Conservation (phyloP, 2,797 vertebrate species). For the Enteromius paludinosus region DNA sequence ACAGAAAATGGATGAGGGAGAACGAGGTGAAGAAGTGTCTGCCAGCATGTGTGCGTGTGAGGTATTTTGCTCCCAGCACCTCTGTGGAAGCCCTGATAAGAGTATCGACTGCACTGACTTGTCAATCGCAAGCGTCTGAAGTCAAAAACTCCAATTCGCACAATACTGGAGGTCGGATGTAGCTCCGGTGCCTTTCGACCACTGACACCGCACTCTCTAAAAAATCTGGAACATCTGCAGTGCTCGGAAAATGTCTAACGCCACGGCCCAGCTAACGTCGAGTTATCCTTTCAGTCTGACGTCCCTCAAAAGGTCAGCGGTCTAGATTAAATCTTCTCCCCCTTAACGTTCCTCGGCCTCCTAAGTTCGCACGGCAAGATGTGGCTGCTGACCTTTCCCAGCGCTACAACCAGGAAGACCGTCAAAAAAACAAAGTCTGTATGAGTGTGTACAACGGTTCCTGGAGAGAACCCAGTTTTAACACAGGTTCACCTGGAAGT, state of each 20-base stretch:
- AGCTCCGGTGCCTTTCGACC: conserved; percentile 16
- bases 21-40: conserved; percentile 44
- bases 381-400: conserved; percentile 46
- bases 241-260: conserved; percentile 31
- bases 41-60: conserved; percentile 59
- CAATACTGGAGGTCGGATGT: conserved; percentile 45
- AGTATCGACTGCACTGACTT: conserved; percentile 69
- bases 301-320: conserved; percentile 76
- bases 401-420: conserved; percentile 32
- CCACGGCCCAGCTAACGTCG: not conserved
- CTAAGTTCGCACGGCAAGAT: conserved; percentile 30
- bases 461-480: conserved; percentile 23
- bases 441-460: conserved; percentile 19
- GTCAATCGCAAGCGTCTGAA: conserved; percentile 73
- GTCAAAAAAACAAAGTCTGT: conserved; percentile 22
- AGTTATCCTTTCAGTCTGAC: conserved; percentile 26
- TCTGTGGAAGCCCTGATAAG: conserved; percentile 78
- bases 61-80: conserved; percentile 72
- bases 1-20: conserved; percentile 49
- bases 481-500: conserved; percentile 33
- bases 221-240: conserved; percentile 20
- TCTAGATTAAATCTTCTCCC: conserved; percentile 69
- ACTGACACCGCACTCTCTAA: conserved; percentile 47
- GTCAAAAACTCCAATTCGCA: conserved; percentile 71
- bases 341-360: conserved; percentile 42